Evolutionary conservation across 2,888 invertebrate genomes (phyloP).

Genomic region (Drosophila aldrichi): DNA sequence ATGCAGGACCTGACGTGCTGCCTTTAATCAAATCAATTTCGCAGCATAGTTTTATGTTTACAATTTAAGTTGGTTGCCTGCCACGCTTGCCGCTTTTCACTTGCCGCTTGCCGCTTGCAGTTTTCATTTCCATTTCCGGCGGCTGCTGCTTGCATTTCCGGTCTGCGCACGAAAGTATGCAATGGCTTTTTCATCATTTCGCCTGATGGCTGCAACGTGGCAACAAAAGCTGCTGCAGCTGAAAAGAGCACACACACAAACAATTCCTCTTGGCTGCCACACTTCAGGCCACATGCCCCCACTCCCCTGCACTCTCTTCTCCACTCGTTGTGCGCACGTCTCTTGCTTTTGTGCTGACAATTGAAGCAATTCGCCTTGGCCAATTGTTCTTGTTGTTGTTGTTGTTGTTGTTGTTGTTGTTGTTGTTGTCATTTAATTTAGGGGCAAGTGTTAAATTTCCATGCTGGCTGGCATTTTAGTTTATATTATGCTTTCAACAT

Average conservation of each 20-base stretch:
- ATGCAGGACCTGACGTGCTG: slow-evolving; percentile 67
- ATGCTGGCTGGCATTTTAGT: slow-evolving; percentile 73
- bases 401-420: slow-evolving; percentile 18
- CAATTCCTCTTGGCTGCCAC: slow-evolving; percentile 59
- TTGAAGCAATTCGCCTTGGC: slow-evolving; percentile 66
- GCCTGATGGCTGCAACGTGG: slow-evolving; percentile 74
- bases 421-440: slow-evolving; percentile 66
- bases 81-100: slow-evolving; percentile 21
- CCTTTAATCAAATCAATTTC: slow-evolving; percentile 81
- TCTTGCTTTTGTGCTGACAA: slow-evolving; percentile 57
- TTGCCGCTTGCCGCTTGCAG: slow-evolving; percentile 20
- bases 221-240: slow-evolving; percentile 65
- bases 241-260: slow-evolving; percentile 39
- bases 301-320: neutral
- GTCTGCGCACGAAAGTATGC: slow-evolving; percentile 75
- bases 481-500: slow-evolving; percentile 64
- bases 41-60: slow-evolving; percentile 78
- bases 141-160: slow-evolving; percentile 66
- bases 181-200: slow-evolving; percentile 78
- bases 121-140: slow-evolving; percentile 64
- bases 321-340: slow-evolving; percentile 1
- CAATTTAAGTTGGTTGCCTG: slow-evolving; percentile 73
- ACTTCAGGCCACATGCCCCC: neutral
- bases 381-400: slow-evolving; percentile 33
- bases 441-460: slow-evolving; percentile 78